A percentile compares a stretch with the other conserved stretches of the same genome.
Conservation (phyloP, 2,797 vertebrate genomes). For the Cyclura pinguis region DNA sequence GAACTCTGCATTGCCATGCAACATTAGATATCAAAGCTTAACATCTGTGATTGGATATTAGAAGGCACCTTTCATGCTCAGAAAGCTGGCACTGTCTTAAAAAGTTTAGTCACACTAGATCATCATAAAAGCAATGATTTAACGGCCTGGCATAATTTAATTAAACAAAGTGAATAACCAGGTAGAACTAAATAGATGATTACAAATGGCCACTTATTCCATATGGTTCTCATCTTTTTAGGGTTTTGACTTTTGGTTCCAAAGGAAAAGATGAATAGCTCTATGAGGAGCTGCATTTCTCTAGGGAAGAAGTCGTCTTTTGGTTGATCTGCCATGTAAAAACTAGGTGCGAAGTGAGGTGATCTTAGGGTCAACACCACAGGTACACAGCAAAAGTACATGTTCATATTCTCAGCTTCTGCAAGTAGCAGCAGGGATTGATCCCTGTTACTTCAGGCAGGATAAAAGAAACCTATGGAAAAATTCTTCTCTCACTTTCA, state of each 20-base stretch:
- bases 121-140: slow-evolving; percentile 7
- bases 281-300: background rate
- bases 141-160: slow-evolving; percentile 28
- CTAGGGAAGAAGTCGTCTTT: background rate
- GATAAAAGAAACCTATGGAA: background rate
- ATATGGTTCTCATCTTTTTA: background rate
- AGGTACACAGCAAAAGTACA: too few species aligned
- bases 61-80: background rate
- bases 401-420: background rate
- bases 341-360: slow-evolving; percentile 5
- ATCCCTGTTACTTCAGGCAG: background rate
- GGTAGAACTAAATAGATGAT: slow-evolving; percentile 31
- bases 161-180: slow-evolving; percentile 10
- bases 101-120: slow-evolving; percentile 16
- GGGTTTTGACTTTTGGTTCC: background rate
- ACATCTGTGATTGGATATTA: background rate
- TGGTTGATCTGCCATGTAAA: background rate
- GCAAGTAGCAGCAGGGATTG: background rate
- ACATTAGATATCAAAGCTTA: background rate
- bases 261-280: background rate
- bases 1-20: background rate
- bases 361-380: background rate
- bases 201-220: background rate
- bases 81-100: slow-evolving; percentile 4
- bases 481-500: background rate